Conservation (phyloP, 2,113 vertebrate genomes). For the Pollachius pollachius region DNA sequence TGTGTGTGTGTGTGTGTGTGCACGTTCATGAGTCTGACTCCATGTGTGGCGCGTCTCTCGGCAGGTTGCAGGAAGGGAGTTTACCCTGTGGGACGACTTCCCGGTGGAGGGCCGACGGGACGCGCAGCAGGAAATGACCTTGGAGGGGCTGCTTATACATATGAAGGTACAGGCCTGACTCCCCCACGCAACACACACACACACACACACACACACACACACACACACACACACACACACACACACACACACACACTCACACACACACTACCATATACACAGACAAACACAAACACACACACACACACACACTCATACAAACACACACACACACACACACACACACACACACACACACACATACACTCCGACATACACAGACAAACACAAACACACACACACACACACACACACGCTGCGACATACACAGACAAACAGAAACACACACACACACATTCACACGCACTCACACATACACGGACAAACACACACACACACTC, state of each 20-base stretch:
- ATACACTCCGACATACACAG: conserved; percentile 25
- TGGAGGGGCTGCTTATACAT: conserved; percentile 77
- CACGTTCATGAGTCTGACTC: conserved; percentile 6
- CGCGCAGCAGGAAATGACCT: conserved; percentile 76
- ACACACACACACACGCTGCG: not conserved
- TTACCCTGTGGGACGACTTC: conserved; percentile 80
- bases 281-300: too few relatives aligned
- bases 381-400: not conserved
- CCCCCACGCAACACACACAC: conserved; percentile 37
- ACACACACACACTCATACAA: not conserved
- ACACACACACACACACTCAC: conserved; percentile 3
- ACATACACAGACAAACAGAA: too few relatives aligned
- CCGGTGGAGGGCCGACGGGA: conserved; percentile 64
- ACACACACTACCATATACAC: not conserved
- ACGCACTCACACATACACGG: conserved; percentile 22
- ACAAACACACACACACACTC: not conserved
- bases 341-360: conserved; percentile 12
- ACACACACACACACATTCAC: conserved; percentile 28
- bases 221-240: conserved; percentile 2
- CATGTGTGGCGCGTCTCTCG: conserved; percentile 47
- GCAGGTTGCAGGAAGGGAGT: conserved; percentile 76
- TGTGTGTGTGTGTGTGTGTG: conserved; percentile 26
- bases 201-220: conserved; percentile 27
- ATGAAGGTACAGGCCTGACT: conserved; percentile 74
- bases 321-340: not conserved